These are phyloP conservation scores for Drosophila emarginata DNA, from an alignment of 2,888 invertebrate species.

Conservation along the genomic window DNA sequence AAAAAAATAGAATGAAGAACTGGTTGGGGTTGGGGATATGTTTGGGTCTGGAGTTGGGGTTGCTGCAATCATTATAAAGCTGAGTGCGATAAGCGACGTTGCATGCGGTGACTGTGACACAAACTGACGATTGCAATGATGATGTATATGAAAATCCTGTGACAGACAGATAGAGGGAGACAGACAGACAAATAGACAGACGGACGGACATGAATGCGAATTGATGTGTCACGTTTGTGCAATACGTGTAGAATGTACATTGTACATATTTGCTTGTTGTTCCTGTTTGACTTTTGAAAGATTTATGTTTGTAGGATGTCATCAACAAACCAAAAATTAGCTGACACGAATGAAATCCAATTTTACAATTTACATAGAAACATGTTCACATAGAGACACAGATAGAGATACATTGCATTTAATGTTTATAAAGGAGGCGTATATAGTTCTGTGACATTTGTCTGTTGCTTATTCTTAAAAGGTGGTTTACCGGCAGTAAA, in stretches of 20 bases:
- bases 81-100: conserved; percentile 75
- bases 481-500: conserved; percentile 2
- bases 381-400: neutral
- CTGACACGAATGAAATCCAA: conserved; percentile 9
- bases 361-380: conserved; percentile 18
- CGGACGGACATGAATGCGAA: conserved; percentile 64
- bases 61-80: conserved; percentile 71
- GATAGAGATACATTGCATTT: neutral
- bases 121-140: conserved; percentile 72
- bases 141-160: conserved; percentile 53
- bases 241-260: conserved; percentile 27
- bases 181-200: neutral
- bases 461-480: too few relatives aligned
- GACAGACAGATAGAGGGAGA: conserved; percentile 21
- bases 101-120: conserved; percentile 70
- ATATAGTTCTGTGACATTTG: neutral
- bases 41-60: conserved; percentile 13
- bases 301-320: conserved; percentile 61
- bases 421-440: neutral
- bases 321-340: conserved; percentile 69
- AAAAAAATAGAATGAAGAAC: conserved; percentile 12
- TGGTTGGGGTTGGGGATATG: conserved; percentile 1
- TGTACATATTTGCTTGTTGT: conserved; percentile 14
- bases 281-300: conserved; percentile 70
- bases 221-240: conserved; percentile 75